phyloP scores from a whole-genome alignment of 2,797 vertebrate genomes.

The Apogon hyalosoma region DNA sequence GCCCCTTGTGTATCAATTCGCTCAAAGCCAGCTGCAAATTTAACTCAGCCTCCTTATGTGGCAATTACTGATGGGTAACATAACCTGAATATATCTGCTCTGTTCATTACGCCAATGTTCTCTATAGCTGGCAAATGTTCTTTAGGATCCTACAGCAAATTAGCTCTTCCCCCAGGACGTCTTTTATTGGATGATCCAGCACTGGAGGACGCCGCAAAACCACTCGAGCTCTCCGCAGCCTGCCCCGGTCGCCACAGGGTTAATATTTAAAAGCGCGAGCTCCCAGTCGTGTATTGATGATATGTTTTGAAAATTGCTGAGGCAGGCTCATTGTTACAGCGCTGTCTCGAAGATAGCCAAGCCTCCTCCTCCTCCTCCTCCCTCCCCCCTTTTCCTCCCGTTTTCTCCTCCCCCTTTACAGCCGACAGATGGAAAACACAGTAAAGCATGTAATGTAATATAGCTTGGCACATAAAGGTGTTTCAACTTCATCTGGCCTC shows the following conservation, averaged over 20 bases:
- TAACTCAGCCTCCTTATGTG: constrained; percentile 73
- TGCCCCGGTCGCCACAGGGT: constrained; percentile 66
- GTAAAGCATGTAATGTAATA: constrained; percentile 77
- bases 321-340: constrained; percentile 78
- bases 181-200: constrained; percentile 73
- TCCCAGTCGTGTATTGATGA: constrained; percentile 81
- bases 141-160: constrained; percentile 73
- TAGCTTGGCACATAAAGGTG: constrained; percentile 59
- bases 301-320: constrained; percentile 84
- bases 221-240: constrained; percentile 59
- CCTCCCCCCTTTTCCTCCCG: no score
- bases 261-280: constrained; percentile 77
- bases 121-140: constrained; percentile 71
- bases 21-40: constrained; percentile 74
- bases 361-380: background rate
- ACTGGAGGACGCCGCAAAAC: constrained; percentile 62
- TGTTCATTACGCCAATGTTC: constrained; percentile 65
- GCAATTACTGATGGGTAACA: constrained; percentile 75
- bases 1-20: constrained; percentile 64
- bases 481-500: constrained; percentile 62
- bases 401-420: constrained; percentile 51
- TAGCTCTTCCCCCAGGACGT: constrained; percentile 69
- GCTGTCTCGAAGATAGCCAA: constrained; percentile 74
- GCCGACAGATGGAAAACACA: constrained; percentile 78
- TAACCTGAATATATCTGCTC: constrained; percentile 67